Conservation (phyloP, 2,888 invertebrate genomes). For the Helobdella robusta region DNA sequence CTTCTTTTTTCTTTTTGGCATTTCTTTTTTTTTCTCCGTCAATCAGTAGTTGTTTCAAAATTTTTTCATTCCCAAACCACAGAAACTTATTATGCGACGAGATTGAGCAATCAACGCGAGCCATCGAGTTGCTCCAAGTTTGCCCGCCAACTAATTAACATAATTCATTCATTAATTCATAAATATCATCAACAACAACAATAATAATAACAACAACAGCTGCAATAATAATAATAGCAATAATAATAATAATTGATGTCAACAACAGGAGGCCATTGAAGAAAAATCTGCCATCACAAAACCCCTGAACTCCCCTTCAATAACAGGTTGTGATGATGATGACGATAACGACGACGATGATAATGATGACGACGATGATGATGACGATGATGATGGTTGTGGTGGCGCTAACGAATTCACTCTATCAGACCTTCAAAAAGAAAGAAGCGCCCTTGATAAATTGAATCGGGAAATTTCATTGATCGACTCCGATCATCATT, state of each 20-base stretch:
- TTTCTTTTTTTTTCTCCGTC: not conserved
- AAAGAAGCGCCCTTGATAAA: too few relatives aligned
- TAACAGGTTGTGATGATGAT: not conserved
- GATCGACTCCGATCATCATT: not conserved
- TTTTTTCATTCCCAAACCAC: not conserved
- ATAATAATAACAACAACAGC: conserved; percentile 1
- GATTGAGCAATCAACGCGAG: too few relatives aligned
- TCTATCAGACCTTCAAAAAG: too few relatives aligned
- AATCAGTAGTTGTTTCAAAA: not conserved
- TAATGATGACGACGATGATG: conserved; percentile 1
- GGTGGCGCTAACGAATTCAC: not conserved
- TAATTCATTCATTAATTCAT: too few relatives aligned
- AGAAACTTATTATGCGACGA: too few relatives aligned
- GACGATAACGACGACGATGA: conserved; percentile 4
- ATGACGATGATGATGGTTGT: conserved; percentile 5
- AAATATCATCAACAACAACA: too few relatives aligned
- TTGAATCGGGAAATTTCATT: too few relatives aligned
- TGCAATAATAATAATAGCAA: not conserved
- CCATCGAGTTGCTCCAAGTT: too few relatives aligned
- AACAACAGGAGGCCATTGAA: not conserved
- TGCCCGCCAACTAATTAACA: too few relatives aligned
- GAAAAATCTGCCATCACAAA: not conserved
- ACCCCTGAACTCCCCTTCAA: too few relatives aligned
- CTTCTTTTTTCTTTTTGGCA: not conserved
- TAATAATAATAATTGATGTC: not conserved